phyloP scores from a whole-genome alignment of 2,113 vertebrate species.

The Rhea pennata region DNA sequence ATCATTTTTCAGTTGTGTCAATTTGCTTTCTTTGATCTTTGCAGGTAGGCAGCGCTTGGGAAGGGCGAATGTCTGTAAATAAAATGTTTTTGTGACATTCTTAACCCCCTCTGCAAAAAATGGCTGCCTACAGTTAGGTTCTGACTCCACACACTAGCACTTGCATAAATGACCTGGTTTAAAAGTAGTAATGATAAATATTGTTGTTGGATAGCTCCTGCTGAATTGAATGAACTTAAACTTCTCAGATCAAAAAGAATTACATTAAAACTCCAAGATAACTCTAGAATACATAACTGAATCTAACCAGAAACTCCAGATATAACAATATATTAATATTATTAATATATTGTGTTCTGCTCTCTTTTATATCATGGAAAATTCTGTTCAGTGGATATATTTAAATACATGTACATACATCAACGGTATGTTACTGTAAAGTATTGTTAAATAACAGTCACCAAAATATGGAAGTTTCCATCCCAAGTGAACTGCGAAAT shows the following conservation, averaged over 20 bases:
- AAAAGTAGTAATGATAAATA: not conserved
- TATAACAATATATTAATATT: not conserved
- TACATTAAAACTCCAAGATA: slow-evolving; percentile 47
- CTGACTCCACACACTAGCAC: not conserved
- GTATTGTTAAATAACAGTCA: not conserved
- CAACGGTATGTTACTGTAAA: not conserved
- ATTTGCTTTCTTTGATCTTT: not conserved
- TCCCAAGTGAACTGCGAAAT: not conserved
- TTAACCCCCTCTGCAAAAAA: not conserved
- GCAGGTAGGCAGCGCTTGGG: not conserved
- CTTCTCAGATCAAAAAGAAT: slow-evolving; percentile 59
- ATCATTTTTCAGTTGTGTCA: not conserved
- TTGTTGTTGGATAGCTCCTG: slow-evolving; percentile 16
- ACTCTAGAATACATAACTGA: not conserved
- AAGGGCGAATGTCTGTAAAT: not conserved
- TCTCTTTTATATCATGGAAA: not conserved
- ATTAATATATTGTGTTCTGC: not conserved
- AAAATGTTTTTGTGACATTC: not conserved
- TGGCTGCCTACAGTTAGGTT: not conserved
- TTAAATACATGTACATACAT: not conserved
- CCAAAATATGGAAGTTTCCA: not conserved
- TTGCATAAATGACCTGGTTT: slow-evolving; percentile 36
- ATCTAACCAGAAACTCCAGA: not conserved
- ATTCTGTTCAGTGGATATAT: not conserved
- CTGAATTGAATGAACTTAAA: not conserved